Evolutionary conservation across 2,113 vertebrate genomes (phyloP).

Genomic region (Macheiramphus alcinus): DNA sequence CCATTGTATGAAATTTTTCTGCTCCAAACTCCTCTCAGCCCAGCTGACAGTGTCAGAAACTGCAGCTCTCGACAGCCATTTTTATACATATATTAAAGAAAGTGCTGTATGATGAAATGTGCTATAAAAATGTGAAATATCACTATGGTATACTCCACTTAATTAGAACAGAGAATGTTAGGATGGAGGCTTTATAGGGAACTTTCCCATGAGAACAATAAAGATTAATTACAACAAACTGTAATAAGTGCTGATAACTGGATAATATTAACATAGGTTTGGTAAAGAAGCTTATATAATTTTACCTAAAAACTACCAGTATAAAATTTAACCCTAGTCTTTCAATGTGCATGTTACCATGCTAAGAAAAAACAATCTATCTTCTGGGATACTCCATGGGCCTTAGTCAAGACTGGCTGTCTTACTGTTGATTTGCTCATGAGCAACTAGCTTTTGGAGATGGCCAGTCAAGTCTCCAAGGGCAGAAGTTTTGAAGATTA

Average conservation of each 20-base stretch:
- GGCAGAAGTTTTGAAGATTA: not conserved
- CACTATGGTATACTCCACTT: not conserved
- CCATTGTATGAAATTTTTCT: not conserved
- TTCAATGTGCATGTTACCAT: not conserved
- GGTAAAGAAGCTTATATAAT: not conserved
- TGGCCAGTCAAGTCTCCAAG: not conserved
- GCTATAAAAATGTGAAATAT: not conserved
- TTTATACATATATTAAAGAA: not conserved
- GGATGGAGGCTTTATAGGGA: not conserved
- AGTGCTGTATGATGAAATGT: not conserved
- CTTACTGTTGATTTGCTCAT: not conserved
- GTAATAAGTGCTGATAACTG: not conserved
- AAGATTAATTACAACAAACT: not conserved
- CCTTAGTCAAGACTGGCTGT: not conserved
- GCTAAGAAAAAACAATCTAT: not conserved
- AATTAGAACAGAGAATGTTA: not conserved
- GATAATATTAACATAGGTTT: not conserved
- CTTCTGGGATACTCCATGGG: not conserved
- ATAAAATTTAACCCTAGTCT: not conserved
- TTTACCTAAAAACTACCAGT: not conserved
- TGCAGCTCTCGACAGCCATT: not conserved
- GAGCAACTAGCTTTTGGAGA: not conserved
- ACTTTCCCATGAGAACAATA: not conserved
- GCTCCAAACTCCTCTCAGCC: not conserved
- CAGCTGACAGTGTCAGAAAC: not conserved